phyloP scores from a whole-genome alignment of 2,113 vertebrate genomes.

The Peromyscus polionotus region DNA sequence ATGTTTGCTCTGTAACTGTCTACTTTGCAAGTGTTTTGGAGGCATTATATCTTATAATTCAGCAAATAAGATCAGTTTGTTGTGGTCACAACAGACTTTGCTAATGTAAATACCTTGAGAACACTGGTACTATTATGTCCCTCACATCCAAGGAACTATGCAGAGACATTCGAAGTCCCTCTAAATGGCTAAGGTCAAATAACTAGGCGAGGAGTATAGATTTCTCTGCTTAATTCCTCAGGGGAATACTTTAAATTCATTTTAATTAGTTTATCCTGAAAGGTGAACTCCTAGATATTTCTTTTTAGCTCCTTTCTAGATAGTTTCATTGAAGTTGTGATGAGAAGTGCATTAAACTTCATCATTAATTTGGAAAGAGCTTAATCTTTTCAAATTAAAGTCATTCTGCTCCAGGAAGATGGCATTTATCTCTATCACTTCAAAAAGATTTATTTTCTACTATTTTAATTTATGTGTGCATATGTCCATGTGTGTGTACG shows the following conservation, averaged over 20 bases:
- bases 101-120: not conserved
- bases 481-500: too few relatives aligned
- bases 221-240: slow-evolving; percentile 13
- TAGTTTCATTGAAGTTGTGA: slow-evolving; percentile 30
- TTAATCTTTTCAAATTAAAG: slow-evolving; percentile 3
- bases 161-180: not conserved
- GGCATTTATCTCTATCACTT: not conserved
- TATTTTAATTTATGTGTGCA: not conserved
- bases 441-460: not conserved
- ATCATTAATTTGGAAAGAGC: slow-evolving; percentile 57
- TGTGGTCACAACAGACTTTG: not conserved
- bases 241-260: not conserved
- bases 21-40: not conserved
- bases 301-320: slow-evolving; percentile 35
- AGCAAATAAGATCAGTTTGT: not conserved
- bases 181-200: not conserved
- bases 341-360: slow-evolving; percentile 18
- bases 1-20: not conserved
- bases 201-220: not conserved
- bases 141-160: not conserved
- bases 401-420: not conserved
- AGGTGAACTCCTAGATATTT: not conserved
- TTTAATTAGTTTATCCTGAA: slow-evolving; percentile 55
- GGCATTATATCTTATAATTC: not conserved
- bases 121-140: not conserved